phyloP scores from a whole-genome alignment of 2,888 invertebrate genomes.

The Himalopsyche anomala region DNA sequence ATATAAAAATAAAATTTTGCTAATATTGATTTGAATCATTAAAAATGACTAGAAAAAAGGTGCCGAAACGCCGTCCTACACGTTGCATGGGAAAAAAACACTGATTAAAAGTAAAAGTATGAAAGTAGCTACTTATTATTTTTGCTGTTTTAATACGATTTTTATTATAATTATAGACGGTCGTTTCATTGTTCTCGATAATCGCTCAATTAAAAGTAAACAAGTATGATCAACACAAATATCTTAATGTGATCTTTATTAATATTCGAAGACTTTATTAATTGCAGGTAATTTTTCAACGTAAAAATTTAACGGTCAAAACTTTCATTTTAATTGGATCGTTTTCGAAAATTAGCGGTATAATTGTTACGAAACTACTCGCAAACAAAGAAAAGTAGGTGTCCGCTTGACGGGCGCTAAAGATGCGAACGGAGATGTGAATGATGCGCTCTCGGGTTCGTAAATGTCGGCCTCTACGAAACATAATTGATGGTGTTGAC shows the following conservation, averaged over 20 bases:
- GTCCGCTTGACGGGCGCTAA: slow-evolving; percentile 1
- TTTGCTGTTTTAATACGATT: no score
- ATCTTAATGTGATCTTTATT: slow-evolving; percentile 17
- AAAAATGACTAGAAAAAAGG: no score
- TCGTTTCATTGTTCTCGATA: no score
- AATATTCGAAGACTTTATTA: no score
- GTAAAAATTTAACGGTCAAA: background rate
- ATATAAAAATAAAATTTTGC: no score
- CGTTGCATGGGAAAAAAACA: no score
- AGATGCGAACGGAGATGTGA: slow-evolving; percentile 25
- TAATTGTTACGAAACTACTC: background rate
- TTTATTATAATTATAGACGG: no score
- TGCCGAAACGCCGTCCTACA: no score
- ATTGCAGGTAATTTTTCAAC: no score
- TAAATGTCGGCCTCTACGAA: slow-evolving; percentile 43
- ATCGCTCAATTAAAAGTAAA: background rate
- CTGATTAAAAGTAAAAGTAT: no score
- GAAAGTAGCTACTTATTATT: no score
- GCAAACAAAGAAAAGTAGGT: background rate
- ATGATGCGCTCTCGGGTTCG: slow-evolving; percentile 9
- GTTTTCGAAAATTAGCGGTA: background rate
- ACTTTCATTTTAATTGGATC: slow-evolving; percentile 32
- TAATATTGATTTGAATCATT: no score
- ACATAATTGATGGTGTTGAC: slow-evolving; percentile 61
- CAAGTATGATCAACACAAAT: background rate